Evolutionary conservation across 2,888 invertebrate species (phyloP), one percentile per base, ranked within the genome.

Genomic region (Trissolcus japonicus): DNA sequence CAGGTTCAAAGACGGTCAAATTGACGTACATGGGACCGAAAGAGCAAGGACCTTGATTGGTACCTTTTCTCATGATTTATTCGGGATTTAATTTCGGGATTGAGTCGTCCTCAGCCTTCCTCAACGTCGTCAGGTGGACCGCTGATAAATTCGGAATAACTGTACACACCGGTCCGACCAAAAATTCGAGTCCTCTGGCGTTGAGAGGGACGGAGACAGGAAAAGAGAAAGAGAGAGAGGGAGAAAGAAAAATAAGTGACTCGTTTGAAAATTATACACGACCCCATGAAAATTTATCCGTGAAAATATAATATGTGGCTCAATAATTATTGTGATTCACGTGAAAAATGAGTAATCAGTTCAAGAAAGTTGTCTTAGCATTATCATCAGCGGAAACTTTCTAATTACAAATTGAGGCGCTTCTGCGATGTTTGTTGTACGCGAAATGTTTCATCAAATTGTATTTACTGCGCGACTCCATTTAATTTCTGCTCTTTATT

Each of bases 291-390:
- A 35, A 25, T 25, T 25, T 25, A 25, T 25, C 25, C 25, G 25
- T 25, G 25, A 25, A 25, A 69, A 46, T 50, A 55, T 51, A 55
- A 69, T 35, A 56, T 21, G 43, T 55, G 17, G 40, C 29, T 13
- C 6, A 43, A 55, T 54, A 76, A 69, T 61, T 40, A 66, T 61
- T n/a, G 62, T 66, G 46, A 55, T 72, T 63, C 51, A 54, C 62
- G 9, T 51, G 63, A 59, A 72, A 63, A 68, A 72, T 72, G 40
- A 71, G 72, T 59, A 72, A 77, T 60, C 63, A 77, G 76, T 67
- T 55, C 72, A 77, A 72, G 76, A 77, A 72, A 77, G 67, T 72
- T 63, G 61, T 72, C 59, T 72, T 72, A 72, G 25, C 56, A 77
- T 76, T 62, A 72, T 72, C 67, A 72, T 72, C 76, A 72, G 17